Percentiles rank a stretch among this genome's conserved stretches.
These are phyloP conservation scores for Camarhynchus parvulus DNA, from an alignment of 2,113 vertebrate genomes.

Conservation along the genomic window DNA sequence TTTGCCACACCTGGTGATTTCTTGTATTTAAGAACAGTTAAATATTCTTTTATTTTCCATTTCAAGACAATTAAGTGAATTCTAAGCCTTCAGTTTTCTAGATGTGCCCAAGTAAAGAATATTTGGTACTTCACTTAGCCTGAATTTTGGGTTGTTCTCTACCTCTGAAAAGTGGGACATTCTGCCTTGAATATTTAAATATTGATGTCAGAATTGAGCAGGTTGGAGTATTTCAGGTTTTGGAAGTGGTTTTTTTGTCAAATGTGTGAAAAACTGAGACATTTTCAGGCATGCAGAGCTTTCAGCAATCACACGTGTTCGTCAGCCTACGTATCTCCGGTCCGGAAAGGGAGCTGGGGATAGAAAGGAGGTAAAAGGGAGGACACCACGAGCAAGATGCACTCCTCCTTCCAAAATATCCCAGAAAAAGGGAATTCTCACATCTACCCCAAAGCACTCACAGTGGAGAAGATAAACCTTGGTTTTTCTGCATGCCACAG, in stretches of 20 bases:
- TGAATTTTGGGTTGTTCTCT: conserved; percentile 20
- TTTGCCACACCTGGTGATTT: background rate
- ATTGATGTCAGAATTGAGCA: conserved; percentile 54
- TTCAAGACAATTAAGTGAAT: background rate
- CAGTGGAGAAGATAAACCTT: background rate
- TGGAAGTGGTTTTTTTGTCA: conserved; percentile 20
- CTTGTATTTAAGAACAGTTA: background rate
- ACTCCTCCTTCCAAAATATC: background rate
- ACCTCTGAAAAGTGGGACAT: conserved; percentile 28
- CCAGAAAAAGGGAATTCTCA: background rate
- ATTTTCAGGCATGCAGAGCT: conserved; percentile 16
- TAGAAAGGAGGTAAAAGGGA: background rate
- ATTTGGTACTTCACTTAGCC: background rate
- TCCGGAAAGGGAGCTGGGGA: background rate
- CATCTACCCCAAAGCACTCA: background rate
- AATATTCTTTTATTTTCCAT: background rate
- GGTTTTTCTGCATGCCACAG: background rate
- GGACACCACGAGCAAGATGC: background rate
- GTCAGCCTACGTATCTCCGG: background rate
- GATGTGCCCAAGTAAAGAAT: background rate
- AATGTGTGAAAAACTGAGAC: conserved; percentile 58
- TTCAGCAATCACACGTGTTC: conserved; percentile 32
- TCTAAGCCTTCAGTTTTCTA: background rate
- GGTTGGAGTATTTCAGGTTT: conserved; percentile 54
- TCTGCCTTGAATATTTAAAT: conserved; percentile 44